Evolutionary conservation across 2,797 vertebrate species (phyloP).

Genomic region (Tapirus indicus): DNA sequence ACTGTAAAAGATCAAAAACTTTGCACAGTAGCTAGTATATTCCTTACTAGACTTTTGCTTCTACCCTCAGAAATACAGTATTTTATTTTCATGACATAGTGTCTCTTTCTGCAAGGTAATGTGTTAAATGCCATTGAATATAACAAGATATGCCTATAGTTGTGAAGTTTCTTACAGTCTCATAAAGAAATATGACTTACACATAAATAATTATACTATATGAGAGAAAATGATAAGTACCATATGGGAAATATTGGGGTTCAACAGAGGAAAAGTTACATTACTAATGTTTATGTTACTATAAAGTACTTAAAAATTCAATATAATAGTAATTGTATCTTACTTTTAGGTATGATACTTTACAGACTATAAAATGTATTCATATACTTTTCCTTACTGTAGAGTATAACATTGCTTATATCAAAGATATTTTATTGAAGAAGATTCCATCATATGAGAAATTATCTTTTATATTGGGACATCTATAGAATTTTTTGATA

Average conservation of each 20-base stretch:
- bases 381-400: not conserved
- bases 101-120: not conserved
- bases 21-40: not conserved
- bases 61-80: not conserved
- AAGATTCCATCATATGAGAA: constrained; percentile 33
- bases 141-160: not conserved
- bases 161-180: not conserved
- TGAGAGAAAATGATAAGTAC: not conserved
- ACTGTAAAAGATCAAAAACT: not conserved
- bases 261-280: not conserved
- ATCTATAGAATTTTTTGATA: not conserved
- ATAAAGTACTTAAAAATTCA: not conserved
- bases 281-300: not conserved
- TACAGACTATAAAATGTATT: constrained; percentile 11
- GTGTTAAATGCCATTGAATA: not conserved
- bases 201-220: not conserved
- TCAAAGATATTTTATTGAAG: constrained; percentile 28
- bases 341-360: constrained; percentile 9
- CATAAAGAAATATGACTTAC: constrained; percentile 34
- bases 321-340: not conserved
- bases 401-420: not conserved
- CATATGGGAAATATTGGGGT: not conserved
- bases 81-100: not conserved
- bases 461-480: not conserved
- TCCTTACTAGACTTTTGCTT: not conserved